Percentiles rank a stretch among this genome's conserved stretches.
phyloP scores from a whole-genome alignment of 1,140 invertebrate species.

The Reticulitermes speratus region DNA sequence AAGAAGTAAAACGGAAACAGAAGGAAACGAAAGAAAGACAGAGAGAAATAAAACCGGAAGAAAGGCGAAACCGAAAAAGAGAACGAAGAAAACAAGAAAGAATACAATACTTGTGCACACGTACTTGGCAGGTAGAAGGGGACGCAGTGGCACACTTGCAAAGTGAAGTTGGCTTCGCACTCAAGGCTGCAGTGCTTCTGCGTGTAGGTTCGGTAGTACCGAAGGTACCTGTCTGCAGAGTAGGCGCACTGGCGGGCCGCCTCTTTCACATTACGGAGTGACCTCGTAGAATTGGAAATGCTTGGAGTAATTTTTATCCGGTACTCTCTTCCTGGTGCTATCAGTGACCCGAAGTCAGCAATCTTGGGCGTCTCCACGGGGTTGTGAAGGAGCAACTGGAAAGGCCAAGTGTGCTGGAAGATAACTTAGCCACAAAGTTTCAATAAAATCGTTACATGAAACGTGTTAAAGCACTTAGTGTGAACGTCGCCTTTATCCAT shows the following conservation, averaged over 20 bases:
- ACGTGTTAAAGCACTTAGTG: too few relatives aligned
- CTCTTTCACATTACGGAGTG: slow-evolving; percentile 50
- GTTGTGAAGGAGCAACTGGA: slow-evolving; percentile 67
- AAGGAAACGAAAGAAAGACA: too few relatives aligned
- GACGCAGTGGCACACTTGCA: slow-evolving; percentile 63
- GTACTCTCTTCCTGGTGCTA: slow-evolving; percentile 67
- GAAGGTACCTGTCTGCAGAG: slow-evolving; percentile 62
- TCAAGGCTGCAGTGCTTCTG: slow-evolving; percentile 71
- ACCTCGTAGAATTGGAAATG: slow-evolving; percentile 46
- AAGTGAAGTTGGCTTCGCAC: slow-evolving; percentile 66
- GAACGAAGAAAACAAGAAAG: too few relatives aligned
- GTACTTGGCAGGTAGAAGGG: slow-evolving; percentile 70
- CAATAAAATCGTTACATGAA: too few relatives aligned
- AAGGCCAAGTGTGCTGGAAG: too few relatives aligned
- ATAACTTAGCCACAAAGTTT: too few relatives aligned
- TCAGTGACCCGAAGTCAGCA: slow-evolving; percentile 65
- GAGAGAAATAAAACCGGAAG: too few relatives aligned
- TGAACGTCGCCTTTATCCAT: too few relatives aligned
- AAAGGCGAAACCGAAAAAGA: too few relatives aligned
- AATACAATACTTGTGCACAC: slow-evolving; percentile 28
- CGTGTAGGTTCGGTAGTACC: slow-evolving; percentile 71
- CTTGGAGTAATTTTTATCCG: slow-evolving; percentile 63
- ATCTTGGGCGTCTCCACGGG: slow-evolving; percentile 76
- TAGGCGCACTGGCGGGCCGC: slow-evolving; percentile 72
- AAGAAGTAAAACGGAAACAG: too few relatives aligned